Evolutionary conservation across 2,113 vertebrate species (phyloP), one percentile per base, ranked within the genome.

Genomic region (Siniperca knerii): DNA sequence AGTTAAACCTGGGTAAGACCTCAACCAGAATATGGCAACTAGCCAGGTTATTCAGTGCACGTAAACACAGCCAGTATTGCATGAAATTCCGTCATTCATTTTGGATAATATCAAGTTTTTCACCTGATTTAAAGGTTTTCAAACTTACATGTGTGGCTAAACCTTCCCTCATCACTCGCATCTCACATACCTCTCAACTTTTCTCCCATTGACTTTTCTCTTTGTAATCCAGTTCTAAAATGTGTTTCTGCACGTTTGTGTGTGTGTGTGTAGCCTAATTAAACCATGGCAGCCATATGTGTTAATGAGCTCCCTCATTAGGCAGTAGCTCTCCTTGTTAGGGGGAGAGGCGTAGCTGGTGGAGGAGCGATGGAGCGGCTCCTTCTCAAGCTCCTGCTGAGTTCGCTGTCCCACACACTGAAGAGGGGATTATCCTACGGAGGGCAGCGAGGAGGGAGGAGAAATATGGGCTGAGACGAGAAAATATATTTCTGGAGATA

Each of bases 261-360:
- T 61, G 55, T 50, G 60, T 87, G 85, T 90, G 83, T 81, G 87
- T 88, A 89, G 93, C 93, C 97, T 97, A 98, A 97, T 98, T 98
- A 98, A 97, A 96, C 90, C 95, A 94, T 96, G 94, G 88, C 96
- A 96, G 94, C 93, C 93, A 91, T 91, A 97, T 89, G 96, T 97
- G 97, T 97, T 98, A 97, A 98, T 97, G 96, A 97, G 96, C 93
- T 96, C 90, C 92, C 94, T 96, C 96, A 97, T 97, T 96, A 93
- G 94, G 93, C 95, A 94, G 79, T 92, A 95, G 96, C 93, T 96
- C 95, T 93, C 93, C 96, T 97, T 96, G 97, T 97, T 97, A 95
- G 85, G 93, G 90, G 92, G 84, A 71, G 94, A 88, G 91, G 95
- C 94, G 93, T 93, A 58, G 85, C 91, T 75, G 20, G 80, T 85